phyloP scores from a whole-genome alignment of 1,140 invertebrate genomes.

The Holotrichia oblita region DNA sequence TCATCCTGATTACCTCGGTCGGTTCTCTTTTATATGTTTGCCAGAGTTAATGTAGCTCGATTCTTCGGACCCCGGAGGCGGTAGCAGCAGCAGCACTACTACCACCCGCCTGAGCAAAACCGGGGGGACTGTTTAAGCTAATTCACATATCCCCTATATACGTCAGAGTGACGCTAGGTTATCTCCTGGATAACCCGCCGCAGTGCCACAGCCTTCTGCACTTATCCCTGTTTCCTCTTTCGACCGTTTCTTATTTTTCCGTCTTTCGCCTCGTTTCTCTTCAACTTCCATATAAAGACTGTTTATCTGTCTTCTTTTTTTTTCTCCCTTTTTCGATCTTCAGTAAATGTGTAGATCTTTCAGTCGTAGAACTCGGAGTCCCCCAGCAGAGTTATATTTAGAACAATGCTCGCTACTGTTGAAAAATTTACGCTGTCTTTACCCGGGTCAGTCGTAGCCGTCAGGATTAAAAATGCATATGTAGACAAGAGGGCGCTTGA shows the following conservation, averaged over 20 bases:
- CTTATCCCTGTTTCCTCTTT: neutral
- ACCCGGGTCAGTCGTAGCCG: neutral
- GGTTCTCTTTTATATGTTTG: slow-evolving; percentile 28
- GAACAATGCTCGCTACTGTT: slow-evolving; percentile 18
- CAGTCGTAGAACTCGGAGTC: neutral
- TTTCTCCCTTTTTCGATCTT: neutral
- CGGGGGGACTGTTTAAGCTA: slow-evolving; percentile 24
- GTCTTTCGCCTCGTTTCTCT: too few species aligned
- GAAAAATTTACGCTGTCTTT: slow-evolving; percentile 20
- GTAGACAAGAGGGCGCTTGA: neutral
- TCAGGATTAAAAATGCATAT: neutral
- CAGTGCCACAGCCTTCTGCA: neutral
- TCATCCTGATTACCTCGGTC: slow-evolving; percentile 25
- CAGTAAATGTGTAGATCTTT: too few species aligned
- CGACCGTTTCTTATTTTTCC: neutral
- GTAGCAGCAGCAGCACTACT: too few species aligned
- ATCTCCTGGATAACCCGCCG: neutral
- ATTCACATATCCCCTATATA: slow-evolving; percentile 26
- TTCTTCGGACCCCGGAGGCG: slow-evolving; percentile 1
- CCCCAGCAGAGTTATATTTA: neutral
- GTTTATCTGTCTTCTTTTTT: neutral
- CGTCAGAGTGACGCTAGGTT: neutral
- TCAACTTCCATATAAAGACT: too few species aligned
- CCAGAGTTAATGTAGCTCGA: slow-evolving; percentile 24
- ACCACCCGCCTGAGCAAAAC: neutral